phyloP scores from a whole-genome alignment of 2,113 vertebrate genomes.

The Climacteris rufus region DNA sequence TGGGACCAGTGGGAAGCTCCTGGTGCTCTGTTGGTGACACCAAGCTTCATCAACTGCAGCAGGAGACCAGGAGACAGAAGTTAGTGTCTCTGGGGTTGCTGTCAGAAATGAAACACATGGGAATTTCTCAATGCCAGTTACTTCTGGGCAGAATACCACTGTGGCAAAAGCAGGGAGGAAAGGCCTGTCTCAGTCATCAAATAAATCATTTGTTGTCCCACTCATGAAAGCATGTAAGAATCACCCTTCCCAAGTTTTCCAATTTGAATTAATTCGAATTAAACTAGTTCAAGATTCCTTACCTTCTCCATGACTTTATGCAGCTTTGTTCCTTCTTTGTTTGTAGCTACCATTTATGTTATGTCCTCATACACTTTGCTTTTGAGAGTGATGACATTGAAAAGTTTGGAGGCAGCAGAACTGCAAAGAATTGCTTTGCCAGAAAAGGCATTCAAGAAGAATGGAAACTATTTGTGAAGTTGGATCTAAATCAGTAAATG shows the following conservation, averaged over 20 bases:
- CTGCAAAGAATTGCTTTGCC: not conserved
- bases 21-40: not conserved
- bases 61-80: not conserved
- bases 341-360: not conserved
- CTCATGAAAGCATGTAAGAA: not conserved
- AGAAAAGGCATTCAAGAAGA: not conserved
- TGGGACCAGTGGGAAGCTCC: not conserved
- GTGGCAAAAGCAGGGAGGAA: not conserved
- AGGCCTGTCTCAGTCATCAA: not conserved
- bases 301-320: not conserved
- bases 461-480: constrained; percentile 40
- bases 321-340: not conserved
- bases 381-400: not conserved
- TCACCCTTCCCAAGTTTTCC: not conserved
- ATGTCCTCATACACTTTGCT: not conserved
- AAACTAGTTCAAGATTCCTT: not conserved
- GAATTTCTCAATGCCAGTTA: not conserved
- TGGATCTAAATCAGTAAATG: not conserved
- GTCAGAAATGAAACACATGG: not conserved
- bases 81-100: not conserved
- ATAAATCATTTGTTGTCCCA: not conserved
- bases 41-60: not conserved
- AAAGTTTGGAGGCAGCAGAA: not conserved
- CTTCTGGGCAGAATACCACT: not conserved
- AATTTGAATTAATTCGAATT: not conserved